These are phyloP conservation scores for Mus spretus DNA, from an alignment of 2,797 vertebrate species.

Conservation along the genomic window DNA sequence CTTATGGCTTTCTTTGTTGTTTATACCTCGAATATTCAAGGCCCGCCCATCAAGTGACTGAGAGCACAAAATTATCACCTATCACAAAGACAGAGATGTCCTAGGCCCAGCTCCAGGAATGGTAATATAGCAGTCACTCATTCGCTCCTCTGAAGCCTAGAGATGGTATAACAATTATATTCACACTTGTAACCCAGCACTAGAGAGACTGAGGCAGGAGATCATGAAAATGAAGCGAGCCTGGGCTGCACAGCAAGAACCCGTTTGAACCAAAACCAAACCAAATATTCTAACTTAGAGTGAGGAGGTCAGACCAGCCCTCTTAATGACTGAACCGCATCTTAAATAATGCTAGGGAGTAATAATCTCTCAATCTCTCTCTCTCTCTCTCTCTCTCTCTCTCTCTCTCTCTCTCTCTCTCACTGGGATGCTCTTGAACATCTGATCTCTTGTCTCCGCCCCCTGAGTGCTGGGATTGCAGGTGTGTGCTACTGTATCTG, in stretches of 20 bases:
- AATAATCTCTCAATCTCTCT: neutral
- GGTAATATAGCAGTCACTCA: neutral
- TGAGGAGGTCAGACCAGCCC: neutral
- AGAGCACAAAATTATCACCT: slow-evolving; percentile 69
- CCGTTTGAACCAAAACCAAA: neutral
- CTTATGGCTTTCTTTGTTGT: slow-evolving; percentile 80
- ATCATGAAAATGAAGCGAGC: neutral
- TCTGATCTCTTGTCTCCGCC: neutral
- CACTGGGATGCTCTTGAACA: neutral
- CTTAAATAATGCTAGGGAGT: neutral
- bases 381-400: neutral
- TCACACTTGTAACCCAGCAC: neutral
- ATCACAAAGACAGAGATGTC: neutral
- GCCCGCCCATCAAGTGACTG: slow-evolving; percentile 67
- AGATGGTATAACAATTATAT: neutral
- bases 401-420: neutral
- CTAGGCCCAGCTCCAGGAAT: slow-evolving; percentile 42
- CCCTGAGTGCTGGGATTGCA: neutral
- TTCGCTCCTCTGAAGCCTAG: neutral
- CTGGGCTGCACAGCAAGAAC: neutral
- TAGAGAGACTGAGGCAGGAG: neutral
- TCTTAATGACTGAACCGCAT: slow-evolving; percentile 11
- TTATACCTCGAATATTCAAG: slow-evolving; percentile 67
- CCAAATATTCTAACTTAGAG: slow-evolving; percentile 34
- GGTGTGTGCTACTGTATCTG: neutral